phyloP scores from a whole-genome alignment of 2,888 invertebrate species.

The Microchrysa polita region DNA sequence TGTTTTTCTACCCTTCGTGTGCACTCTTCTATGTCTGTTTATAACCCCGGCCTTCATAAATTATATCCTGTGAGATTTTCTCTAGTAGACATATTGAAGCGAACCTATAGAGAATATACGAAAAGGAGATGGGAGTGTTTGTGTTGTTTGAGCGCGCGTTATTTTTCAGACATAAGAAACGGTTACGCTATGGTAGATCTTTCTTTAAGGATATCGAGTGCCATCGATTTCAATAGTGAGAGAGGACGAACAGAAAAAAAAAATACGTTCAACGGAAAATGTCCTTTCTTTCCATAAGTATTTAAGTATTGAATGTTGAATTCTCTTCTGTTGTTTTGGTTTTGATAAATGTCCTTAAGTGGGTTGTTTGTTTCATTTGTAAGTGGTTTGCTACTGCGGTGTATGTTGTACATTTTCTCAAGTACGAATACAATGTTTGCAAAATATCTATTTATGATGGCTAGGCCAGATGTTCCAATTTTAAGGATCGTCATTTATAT shows the following conservation, averaged over 20 bases:
- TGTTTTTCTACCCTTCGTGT: neutral
- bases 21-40: no score
- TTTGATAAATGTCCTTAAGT: conserved; percentile 35
- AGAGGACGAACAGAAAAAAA: no score
- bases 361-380: conserved; percentile 21
- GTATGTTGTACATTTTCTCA: no score
- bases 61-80: conserved; percentile 29
- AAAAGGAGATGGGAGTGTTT: neutral
- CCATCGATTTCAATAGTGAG: conserved; percentile 18
- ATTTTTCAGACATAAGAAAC: no score
- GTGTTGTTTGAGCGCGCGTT: neutral
- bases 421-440: no score
- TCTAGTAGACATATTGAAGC: conserved; percentile 34
- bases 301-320: no score
- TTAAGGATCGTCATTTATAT: no score
- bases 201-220: neutral
- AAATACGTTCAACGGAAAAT: conserved; percentile 1
- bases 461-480: no score
- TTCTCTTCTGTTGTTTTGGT: no score
- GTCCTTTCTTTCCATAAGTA: conserved; percentile 17
- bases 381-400: neutral
- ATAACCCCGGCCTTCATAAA: conserved; percentile 29
- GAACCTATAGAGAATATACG: conserved; percentile 20
- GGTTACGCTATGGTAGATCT: neutral
- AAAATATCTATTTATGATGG: no score